A percentile compares a stretch with the other conserved stretches of the same genome.
phyloP scores from a whole-genome alignment of 2,113 vertebrate genomes.

The Numida meleagris region DNA sequence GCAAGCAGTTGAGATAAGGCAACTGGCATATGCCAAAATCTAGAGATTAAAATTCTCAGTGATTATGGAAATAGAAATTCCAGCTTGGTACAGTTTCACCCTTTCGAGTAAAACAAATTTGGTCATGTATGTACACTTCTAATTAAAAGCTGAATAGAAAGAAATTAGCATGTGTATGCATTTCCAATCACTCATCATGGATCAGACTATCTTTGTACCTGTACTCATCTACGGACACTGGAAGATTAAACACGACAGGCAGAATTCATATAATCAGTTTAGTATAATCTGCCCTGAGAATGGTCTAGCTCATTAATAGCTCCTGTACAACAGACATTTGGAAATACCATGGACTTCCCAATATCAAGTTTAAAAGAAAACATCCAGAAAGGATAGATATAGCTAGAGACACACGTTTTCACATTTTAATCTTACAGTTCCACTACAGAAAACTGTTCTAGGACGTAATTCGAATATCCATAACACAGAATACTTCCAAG shows the following conservation, averaged over 20 bases:
- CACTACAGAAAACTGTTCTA: neutral
- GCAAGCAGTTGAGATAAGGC: neutral
- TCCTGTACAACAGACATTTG: neutral
- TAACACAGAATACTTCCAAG: neutral
- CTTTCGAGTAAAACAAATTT: neutral
- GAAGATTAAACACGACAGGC: neutral
- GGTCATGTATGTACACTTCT: neutral
- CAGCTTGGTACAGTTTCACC: neutral
- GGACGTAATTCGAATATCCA: neutral
- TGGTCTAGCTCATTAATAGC: neutral
- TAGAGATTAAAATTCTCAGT: neutral
- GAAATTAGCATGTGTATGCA: neutral
- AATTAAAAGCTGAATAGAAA: neutral
- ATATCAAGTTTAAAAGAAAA: neutral
- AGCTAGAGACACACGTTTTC: neutral
- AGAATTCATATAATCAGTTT: neutral
- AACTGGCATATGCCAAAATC: neutral
- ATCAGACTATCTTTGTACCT: slow-evolving; percentile 7
- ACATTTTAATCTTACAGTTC: neutral
- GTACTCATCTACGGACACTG: neutral
- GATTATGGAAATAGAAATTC: neutral
- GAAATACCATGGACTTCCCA: neutral
- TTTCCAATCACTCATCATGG: neutral
- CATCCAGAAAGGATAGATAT: neutral
- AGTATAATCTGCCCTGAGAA: neutral